phyloP scores from a whole-genome alignment of 1,140 invertebrate species.

The Helicoverpa armigera region DNA sequence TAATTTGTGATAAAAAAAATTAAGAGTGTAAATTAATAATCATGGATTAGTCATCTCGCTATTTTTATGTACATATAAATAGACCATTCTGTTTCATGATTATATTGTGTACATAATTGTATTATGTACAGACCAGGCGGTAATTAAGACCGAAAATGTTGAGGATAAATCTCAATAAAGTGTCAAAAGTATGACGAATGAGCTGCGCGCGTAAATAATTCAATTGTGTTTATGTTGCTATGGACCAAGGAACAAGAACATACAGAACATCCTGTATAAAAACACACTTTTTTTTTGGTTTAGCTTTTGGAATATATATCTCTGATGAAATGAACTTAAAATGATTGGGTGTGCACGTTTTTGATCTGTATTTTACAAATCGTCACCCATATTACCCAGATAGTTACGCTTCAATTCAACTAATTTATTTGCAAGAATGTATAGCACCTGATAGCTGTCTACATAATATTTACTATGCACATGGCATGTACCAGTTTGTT shows the following conservation, averaged over 20 bases:
- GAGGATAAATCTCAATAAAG: neutral
- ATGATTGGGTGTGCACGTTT: no score
- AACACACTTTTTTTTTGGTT: no score
- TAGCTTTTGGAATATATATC: no score
- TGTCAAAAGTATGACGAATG: conserved; percentile 3
- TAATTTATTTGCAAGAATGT: neutral
- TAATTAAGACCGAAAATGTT: conserved; percentile 6
- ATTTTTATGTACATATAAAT: neutral
- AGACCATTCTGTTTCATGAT: neutral
- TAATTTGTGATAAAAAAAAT: no score
- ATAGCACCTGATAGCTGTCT: neutral
- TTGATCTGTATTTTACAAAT: no score
- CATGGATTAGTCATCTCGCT: neutral
- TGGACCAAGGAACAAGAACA: neutral
- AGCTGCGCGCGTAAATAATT: conserved; percentile 4
- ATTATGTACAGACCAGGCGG: no score
- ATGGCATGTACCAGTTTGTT: neutral
- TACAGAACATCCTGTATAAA: neutral
- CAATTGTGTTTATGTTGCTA: neutral
- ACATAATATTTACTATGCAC: neutral
- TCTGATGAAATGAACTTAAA: no score
- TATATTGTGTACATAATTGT: neutral
- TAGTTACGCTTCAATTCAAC: no score
- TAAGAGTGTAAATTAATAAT: no score
- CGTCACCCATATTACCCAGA: no score